phyloP scores from a whole-genome alignment of 2,888 invertebrate genomes.

The Tipula confusa region DNA sequence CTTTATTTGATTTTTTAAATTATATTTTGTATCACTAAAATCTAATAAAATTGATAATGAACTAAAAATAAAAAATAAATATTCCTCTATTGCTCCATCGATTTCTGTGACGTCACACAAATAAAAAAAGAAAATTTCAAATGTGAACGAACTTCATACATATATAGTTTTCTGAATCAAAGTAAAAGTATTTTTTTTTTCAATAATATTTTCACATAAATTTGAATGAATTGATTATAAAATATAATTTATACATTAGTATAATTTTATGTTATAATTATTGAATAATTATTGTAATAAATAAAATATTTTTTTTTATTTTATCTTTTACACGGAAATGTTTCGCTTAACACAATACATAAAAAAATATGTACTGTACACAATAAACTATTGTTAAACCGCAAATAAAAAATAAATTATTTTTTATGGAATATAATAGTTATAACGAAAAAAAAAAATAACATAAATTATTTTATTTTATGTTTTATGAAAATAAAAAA shows the following conservation, averaged over 20 bases:
- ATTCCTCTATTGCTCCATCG: no score
- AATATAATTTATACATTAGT: not conserved
- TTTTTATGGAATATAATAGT: not conserved
- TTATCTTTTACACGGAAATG: not conserved
- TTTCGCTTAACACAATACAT: not conserved
- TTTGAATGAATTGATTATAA: not conserved
- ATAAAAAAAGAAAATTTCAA: not conserved
- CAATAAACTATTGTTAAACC: slow-evolving; percentile 20
- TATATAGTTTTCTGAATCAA: not conserved
- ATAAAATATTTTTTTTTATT: not conserved
- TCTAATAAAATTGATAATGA: no score
- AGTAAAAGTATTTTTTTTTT: not conserved
- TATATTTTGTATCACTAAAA: no score
- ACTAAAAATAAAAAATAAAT: no score
- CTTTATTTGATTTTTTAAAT: no score
- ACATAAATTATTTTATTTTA: not conserved
- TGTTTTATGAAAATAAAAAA: not conserved
- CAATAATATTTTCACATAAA: not conserved
- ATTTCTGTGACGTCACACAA: no score
- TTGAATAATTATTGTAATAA: slow-evolving; percentile 20
- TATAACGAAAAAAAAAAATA: not conserved
- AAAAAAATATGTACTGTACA: not conserved
- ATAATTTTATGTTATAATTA: not conserved
- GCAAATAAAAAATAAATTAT: not conserved
- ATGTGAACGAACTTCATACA: not conserved